These are phyloP conservation scores for Rotaria sp. DNA, from an alignment of 2,888 invertebrate genomes.

Conservation along the genomic window DNA sequence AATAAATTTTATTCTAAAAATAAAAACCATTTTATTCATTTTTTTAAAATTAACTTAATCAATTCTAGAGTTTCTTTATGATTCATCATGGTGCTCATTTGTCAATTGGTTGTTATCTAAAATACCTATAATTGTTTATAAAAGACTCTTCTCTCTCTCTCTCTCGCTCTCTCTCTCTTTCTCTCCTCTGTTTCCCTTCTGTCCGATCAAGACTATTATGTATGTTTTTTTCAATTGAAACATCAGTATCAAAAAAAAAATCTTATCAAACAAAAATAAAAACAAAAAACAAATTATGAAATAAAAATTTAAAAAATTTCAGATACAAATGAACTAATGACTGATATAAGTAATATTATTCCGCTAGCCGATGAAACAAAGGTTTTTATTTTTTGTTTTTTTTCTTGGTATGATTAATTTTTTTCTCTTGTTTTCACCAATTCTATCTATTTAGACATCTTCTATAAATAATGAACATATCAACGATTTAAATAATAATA, in stretches of 20 bases:
- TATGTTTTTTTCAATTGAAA: neutral
- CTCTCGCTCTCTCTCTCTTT: neutral
- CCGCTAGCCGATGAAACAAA: neutral
- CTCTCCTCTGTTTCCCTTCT: neutral
- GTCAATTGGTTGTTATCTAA: slow-evolving; percentile 8
- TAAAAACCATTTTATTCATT: neutral
- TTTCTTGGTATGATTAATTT: too few species aligned
- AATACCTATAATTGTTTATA: slow-evolving; percentile 22
- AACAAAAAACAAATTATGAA: neutral
- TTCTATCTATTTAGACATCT: neutral
- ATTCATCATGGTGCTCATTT: neutral
- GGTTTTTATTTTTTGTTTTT: neutral
- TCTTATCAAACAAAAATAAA: neutral
- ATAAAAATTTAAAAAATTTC: neutral
- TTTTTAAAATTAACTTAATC: neutral
- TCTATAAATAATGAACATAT: neutral
- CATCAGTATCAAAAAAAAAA: neutral
- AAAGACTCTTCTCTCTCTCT: neutral
- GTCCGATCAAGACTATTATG: neutral
- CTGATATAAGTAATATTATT: neutral
- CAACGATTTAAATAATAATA: slow-evolving; percentile 1
- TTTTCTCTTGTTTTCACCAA: neutral
- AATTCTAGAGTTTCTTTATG: neutral
- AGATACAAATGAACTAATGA: neutral
- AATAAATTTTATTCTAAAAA: neutral